Conservation (phyloP, 2,888 invertebrate species). For the Dryomyza anilis region DNA sequence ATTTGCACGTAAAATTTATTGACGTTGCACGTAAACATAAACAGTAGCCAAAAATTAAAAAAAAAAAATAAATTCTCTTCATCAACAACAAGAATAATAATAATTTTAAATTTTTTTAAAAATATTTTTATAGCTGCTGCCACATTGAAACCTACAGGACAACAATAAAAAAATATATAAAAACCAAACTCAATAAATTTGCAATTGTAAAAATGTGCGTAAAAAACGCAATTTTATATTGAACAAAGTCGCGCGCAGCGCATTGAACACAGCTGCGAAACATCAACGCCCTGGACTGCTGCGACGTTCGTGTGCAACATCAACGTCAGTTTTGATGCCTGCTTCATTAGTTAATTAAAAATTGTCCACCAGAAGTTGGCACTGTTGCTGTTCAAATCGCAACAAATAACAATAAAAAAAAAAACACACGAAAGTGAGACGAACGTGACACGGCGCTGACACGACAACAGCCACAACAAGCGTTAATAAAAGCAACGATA, state of each 20-base stretch:
- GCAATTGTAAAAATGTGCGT: neutral
- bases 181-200: too few species aligned
- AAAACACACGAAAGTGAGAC: neutral
- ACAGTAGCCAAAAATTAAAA: neutral
- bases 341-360: constrained; percentile 22
- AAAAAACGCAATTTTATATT: neutral
- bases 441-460: neutral
- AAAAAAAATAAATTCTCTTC: neutral
- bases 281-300: constrained; percentile 13
- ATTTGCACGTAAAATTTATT: neutral
- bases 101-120: neutral
- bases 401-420: neutral
- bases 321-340: neutral
- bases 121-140: neutral
- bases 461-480: neutral
- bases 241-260: neutral
- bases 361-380: neutral
- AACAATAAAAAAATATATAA: too few species aligned
- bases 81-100: neutral
- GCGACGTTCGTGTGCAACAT: neutral
- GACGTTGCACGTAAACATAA: neutral
- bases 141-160: too few species aligned
- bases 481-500: neutral
- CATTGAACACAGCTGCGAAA: neutral
- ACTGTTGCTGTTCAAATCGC: neutral